phyloP scores from a whole-genome alignment of 2,113 vertebrate species.

The Podarcis raffonei region DNA sequence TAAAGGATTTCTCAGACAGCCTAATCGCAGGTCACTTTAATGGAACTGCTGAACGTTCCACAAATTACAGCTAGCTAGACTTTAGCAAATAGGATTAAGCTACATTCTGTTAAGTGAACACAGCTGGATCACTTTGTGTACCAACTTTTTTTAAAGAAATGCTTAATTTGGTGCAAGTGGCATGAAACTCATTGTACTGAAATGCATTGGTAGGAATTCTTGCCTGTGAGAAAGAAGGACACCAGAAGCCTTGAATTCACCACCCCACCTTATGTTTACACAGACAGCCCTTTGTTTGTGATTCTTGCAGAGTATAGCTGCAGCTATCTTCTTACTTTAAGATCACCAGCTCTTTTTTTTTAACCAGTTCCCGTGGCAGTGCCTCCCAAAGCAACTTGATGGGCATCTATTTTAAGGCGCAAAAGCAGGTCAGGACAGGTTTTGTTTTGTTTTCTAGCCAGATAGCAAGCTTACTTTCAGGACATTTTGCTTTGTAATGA shows the following conservation, averaged over 20 bases:
- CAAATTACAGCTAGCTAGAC: slow-evolving; percentile 54
- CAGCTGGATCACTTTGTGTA: rapidly evolving
- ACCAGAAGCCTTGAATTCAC: neutral
- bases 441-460: neutral
- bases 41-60: slow-evolving; percentile 49
- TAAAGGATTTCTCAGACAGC: slow-evolving; percentile 63
- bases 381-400: neutral
- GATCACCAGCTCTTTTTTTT: neutral
- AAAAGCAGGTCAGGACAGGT: neutral
- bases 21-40: slow-evolving; percentile 65
- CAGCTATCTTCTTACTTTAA: neutral
- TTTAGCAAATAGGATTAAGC: slow-evolving; percentile 58
- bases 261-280: neutral
- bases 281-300: neutral
- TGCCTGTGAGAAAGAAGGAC: too few species aligned
- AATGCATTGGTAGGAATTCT: neutral
- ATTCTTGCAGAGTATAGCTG: neutral
- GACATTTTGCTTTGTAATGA: neutral
- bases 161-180: neutral
- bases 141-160: neutral
- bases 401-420: neutral
- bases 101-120: neutral
- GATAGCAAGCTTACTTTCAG: neutral
- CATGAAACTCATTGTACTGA: neutral
- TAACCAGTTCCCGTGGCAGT: too few species aligned